A percentile compares a stretch with the other conserved stretches of the same genome.
Evolutionary conservation across 2,797 vertebrate species (phyloP).

Genomic region (Parambassis ranga): DNA sequence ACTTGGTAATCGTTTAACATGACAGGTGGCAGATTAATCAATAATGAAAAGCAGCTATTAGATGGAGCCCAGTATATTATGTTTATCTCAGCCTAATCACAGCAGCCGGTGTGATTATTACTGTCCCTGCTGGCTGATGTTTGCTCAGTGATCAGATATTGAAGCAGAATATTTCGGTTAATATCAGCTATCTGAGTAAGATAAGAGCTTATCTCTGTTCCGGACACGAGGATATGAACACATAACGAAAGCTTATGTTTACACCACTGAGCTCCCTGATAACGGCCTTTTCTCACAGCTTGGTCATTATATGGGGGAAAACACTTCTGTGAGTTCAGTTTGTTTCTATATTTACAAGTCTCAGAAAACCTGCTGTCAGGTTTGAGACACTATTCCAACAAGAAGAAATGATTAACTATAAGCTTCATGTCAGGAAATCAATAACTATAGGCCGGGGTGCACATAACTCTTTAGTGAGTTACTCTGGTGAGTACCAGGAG

Average conservation of each 20-base stretch:
- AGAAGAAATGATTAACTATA: too few species aligned
- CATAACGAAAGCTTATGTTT: neutral
- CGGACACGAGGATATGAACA: neutral
- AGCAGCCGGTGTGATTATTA: neutral
- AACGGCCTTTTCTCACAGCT: neutral
- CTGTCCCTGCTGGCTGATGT: neutral
- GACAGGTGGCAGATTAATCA: neutral
- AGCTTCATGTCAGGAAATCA: too few species aligned
- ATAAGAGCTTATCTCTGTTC: constrained; percentile 29
- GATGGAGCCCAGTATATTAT: neutral
- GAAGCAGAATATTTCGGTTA: neutral
- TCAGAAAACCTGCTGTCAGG: too few species aligned
- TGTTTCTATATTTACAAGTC: neutral
- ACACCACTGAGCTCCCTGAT: neutral
- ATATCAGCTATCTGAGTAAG: neutral
- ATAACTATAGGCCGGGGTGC: too few species aligned
- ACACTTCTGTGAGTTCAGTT: neutral
- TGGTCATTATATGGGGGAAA: neutral
- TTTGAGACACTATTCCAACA: too few species aligned
- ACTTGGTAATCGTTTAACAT: neutral
- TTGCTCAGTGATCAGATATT: too few species aligned
- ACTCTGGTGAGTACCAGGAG: neutral
- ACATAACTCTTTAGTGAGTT: too few species aligned
- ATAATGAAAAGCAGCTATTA: neutral
- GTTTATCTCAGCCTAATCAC: neutral